These are phyloP conservation scores for Bradysia coprophila DNA, from an alignment of 1,140 invertebrate genomes.

Conservation along the genomic window DNA sequence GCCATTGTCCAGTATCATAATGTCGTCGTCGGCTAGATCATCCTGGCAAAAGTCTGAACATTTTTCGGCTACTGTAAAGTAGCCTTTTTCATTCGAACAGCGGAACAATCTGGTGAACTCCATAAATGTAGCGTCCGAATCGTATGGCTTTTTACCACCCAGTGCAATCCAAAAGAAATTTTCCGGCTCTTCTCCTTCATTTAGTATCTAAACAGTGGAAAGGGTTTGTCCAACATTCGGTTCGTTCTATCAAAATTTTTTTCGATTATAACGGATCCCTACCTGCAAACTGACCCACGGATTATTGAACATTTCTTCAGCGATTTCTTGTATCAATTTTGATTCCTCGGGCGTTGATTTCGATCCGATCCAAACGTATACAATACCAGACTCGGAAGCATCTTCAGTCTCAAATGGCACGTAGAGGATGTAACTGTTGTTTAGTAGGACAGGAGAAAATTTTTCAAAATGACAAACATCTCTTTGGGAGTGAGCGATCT, in stretches of 20 bases:
- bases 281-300: conserved; percentile 69
- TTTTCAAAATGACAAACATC: neutral
- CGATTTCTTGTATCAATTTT: conserved; percentile 78
- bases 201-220: conserved; percentile 42
- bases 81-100: conserved; percentile 98
- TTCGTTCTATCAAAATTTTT: neutral
- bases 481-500: conserved; percentile 10
- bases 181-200: conserved; percentile 95
- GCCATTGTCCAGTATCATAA: conserved; percentile 98
- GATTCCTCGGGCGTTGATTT: conserved; percentile 79
- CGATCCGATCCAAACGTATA: conserved; percentile 95
- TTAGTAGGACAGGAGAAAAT: neutral
- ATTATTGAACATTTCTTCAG: conserved; percentile 83
- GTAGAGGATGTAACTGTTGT: conserved; percentile 79
- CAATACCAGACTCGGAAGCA: conserved; percentile 73
- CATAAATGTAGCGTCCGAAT: conserved; percentile 83
- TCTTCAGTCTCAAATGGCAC: conserved; percentile 87
- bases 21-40: conserved; percentile 97
- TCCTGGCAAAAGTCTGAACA: conserved; percentile 99
- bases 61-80: conserved; percentile 97
- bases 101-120: conserved; percentile 87
- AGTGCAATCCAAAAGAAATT: conserved; percentile 98
- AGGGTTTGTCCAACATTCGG: too few relatives aligned
- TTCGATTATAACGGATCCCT: conserved; percentile 1
- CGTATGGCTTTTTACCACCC: conserved; percentile 84